Evolutionary conservation across 1,140 invertebrate genomes (phyloP), one percentile per base, ranked within the genome.

Genomic region (Nasonia longicornis): DNA sequence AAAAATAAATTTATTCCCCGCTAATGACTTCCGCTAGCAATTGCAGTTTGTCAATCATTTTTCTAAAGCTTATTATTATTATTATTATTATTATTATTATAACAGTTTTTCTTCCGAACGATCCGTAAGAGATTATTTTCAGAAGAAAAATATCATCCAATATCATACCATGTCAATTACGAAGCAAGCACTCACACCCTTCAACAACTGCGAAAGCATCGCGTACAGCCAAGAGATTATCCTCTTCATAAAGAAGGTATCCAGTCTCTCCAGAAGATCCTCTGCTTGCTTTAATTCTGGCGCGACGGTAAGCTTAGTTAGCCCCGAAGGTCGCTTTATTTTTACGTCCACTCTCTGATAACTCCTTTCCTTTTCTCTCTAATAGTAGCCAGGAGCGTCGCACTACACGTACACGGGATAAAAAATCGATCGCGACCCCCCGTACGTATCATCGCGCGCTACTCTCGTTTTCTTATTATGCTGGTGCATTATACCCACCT

Each of bases 291-390:
- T 48, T 22, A 73, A 73, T 73, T 26, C 71, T n/a, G 52, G 10
- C 64, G 71, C 20, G n/a, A 20, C 38, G 52, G 16, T 58, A 11
- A 58, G 52, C 52, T 58, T 58, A 31, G 71, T 73, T 48, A 52
- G n/a, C 14, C 52, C 26, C 38, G 63, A 64, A 80, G 63, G 72
- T 52, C 79, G 48, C 72, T 69, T 74, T 75, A 75, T 80, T 80
- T 75, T 75, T 80, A 75, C 26, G 48, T 38, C 45, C 42, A 31
- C 71, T 22, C 71, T 29, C 26, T 20, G 29, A 16, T 31, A 29
- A 29, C 1, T 35, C 29, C 20, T 70, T 35, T 3, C 20, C 29
- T 35, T 2, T 14, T 58, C 52, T 75, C 66, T 80, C 66, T 26
- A 26, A 2, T 42, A 42, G 38, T 42, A 42, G 38, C 38, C 8